Base-by-base conservation (phyloP, 2,797 vertebrate genomes). In the Diceros bicornis region DNA sequence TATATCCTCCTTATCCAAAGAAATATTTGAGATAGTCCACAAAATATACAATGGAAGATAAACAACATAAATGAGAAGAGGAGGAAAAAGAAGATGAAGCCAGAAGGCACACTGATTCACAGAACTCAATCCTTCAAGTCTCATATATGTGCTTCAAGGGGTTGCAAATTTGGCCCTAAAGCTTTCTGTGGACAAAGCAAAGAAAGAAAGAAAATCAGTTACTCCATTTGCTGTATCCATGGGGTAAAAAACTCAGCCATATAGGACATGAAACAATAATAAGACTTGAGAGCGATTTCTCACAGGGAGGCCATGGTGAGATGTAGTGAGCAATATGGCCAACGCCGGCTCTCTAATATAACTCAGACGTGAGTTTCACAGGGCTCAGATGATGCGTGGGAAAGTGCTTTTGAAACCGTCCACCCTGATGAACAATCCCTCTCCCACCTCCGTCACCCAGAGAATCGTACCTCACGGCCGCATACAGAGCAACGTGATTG, bases 401-500 rank as follows among this genome's bases (percentile, higher is more conserved):
- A 68, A 81, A 18, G 82, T 18, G 10, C 52, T 87, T n/a, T 25
- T 55, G 88, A 72, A 61, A 77, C 72, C 10, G 12, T 25, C 17
- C 62, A 14, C 57, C 41, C 55, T 21, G 44, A 77, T 4, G 41
- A 37, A 27, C 21, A n/a, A 34, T 32, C 23, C 7, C 8, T 37
- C 8, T 52, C 34, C 96, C 68, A 8, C 7, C 17, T 18, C 44
- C 34, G 1, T 7, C 27, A 3, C 41, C 57, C 62, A 62, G 62
- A 57, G n/a, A n/a, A 52, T 34, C 59, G 2, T 99, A 99, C 99
- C 99, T 99, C 96, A 99, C 12, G 0, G 99, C 98, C 0, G 71
- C 0, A 96, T 99, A 98, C 95, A 99, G 98, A 87, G 99, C 99
- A 41, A 98, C 79, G 94, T 99, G 99, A 98, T 99, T 99, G 94